phyloP scores from a whole-genome alignment of 2,113 vertebrate species.

The Dinomys branickii region DNA sequence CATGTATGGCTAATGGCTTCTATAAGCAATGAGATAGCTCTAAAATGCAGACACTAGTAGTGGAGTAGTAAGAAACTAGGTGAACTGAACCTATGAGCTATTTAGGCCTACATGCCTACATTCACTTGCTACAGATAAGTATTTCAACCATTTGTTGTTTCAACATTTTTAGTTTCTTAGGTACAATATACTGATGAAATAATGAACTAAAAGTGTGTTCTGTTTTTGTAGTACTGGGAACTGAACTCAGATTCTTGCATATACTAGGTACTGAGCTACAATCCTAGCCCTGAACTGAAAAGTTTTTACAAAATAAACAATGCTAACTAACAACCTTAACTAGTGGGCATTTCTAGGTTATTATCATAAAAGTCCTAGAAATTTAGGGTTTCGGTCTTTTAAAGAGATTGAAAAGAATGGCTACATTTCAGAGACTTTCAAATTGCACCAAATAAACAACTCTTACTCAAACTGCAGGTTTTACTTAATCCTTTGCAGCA shows the following conservation, averaged over 20 bases:
- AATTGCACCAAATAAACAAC: constrained; percentile 3
- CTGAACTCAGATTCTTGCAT: background rate
- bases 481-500: constrained; percentile 37
- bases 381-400: background rate
- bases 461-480: constrained; percentile 51
- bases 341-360: constrained; percentile 21
- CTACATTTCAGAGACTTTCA: background rate
- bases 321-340: constrained; percentile 24
- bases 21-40: background rate
- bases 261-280: background rate
- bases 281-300: background rate
- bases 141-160: constrained; percentile 30
- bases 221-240: background rate
- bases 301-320: background rate
- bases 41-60: constrained; percentile 37
- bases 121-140: constrained; percentile 37
- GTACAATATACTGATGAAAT: background rate
- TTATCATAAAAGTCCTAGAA: background rate
- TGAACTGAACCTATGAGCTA: constrained; percentile 18
- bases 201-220: background rate
- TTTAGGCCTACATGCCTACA: background rate
- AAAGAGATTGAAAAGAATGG: constrained; percentile 48
- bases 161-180: constrained; percentile 38
- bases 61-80: constrained; percentile 17
- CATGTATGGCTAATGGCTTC: background rate